Conservation (phyloP, 2,113 vertebrate species). For the Phyllostomus hastatus region DNA sequence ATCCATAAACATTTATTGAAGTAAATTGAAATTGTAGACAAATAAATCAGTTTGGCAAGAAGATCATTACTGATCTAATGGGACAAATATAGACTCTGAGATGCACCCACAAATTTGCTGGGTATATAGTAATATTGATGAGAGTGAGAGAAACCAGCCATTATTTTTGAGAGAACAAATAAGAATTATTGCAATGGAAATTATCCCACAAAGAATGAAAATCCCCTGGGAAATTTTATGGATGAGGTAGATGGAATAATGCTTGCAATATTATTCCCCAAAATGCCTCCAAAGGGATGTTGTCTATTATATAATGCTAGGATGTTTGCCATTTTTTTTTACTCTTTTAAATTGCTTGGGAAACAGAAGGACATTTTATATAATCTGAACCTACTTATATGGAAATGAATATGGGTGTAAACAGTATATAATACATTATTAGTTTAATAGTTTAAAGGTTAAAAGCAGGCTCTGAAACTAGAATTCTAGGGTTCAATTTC, state of each 20-base stretch:
- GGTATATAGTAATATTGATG: not conserved
- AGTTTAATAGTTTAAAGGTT: not conserved
- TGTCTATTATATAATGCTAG: not conserved
- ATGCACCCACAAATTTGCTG: not conserved
- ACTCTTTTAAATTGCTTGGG: conserved; percentile 32
- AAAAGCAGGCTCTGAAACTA: not conserved
- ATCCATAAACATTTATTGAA: not conserved
- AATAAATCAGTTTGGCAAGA: conserved; percentile 7
- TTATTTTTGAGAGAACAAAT: conserved; percentile 58
- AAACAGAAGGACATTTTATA: conserved; percentile 31
- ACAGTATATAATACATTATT: not conserved
- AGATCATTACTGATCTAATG: not conserved
- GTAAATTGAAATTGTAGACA: not conserved
- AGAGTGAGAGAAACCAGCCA: conserved; percentile 16
- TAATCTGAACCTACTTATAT: not conserved
- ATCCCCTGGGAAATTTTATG: conserved; percentile 26
- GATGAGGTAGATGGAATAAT: conserved; percentile 41
- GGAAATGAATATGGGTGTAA: not conserved
- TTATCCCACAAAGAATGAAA: conserved; percentile 49
- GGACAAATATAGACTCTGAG: not conserved
- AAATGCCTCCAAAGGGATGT: conserved; percentile 19
- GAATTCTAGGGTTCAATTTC: not conserved
- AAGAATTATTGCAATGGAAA: conserved; percentile 42
- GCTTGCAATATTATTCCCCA: not conserved
- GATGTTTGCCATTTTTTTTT: not conserved